Conservation (phyloP, 2,888 invertebrate genomes). For the Tenthredo scrophulariae region DNA sequence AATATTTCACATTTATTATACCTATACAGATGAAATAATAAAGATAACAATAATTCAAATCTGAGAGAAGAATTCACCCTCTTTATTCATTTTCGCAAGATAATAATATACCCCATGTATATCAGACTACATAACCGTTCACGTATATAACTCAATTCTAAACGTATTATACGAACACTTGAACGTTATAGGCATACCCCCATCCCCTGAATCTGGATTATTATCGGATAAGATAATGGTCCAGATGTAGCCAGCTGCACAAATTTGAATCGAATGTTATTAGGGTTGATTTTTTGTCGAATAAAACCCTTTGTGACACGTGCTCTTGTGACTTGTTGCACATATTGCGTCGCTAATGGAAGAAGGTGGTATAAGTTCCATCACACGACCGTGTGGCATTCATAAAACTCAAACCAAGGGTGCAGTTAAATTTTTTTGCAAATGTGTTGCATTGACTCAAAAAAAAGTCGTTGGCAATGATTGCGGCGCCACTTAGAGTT, state of each 20-base stretch:
- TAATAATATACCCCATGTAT: neutral
- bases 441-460: neutral
- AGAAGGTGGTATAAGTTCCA: too few species aligned
- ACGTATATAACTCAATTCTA: neutral
- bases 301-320: neutral
- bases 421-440: neutral
- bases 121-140: neutral
- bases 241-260: neutral
- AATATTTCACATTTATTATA: neutral
- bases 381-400: too few species aligned
- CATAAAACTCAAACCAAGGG: too few species aligned
- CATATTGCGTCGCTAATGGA: too few species aligned
- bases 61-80: neutral
- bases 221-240: too few species aligned
- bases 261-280: neutral
- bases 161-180: neutral
- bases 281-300: neutral
- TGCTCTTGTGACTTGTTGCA: slow-evolving; percentile 16
- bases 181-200: neutral
- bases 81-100: neutral
- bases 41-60: neutral
- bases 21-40: neutral
- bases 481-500: too few species aligned
- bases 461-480: too few species aligned
- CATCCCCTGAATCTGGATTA: too few species aligned